Evolutionary conservation across 2,888 invertebrate species (phyloP).

Genomic region (Agriotes lineatus): DNA sequence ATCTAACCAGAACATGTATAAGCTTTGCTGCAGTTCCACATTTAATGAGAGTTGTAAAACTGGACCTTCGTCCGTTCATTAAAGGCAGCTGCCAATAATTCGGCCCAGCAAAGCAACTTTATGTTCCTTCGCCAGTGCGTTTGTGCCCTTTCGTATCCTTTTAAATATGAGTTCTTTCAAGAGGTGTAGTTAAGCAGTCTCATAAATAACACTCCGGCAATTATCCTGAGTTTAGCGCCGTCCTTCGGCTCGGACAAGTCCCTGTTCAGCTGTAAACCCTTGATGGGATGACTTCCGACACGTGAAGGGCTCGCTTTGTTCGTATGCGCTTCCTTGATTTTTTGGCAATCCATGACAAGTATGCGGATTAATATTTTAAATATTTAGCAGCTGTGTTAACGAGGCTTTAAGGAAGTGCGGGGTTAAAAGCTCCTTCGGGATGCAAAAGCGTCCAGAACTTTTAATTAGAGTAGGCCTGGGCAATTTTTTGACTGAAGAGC

Average conservation of each 20-base stretch:
- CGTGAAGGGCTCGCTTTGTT: too few species aligned
- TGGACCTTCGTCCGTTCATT: background rate
- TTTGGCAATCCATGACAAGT: too few species aligned
- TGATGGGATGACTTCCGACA: slow-evolving; percentile 5
- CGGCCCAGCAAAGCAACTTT: background rate
- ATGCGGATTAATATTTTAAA: too few species aligned
- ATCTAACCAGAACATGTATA: too few species aligned
- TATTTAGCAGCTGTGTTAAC: too few species aligned
- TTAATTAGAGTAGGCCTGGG: too few species aligned
- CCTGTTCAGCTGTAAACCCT: slow-evolving; percentile 11
- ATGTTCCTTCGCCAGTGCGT: background rate
- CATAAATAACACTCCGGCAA: slow-evolving; percentile 17
- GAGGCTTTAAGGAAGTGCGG: too few species aligned
- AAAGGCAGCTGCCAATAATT: background rate
- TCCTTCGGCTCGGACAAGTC: slow-evolving; percentile 8
- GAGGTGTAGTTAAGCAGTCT: slow-evolving; percentile 6
- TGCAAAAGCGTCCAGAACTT: too few species aligned
- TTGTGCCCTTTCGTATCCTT: background rate
- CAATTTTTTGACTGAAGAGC: too few species aligned
- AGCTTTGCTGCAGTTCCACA: background rate
- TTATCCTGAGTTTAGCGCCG: slow-evolving; percentile 6
- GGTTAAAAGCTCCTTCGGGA: too few species aligned
- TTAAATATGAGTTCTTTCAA: slow-evolving; percentile 14
- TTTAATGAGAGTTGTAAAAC: background rate
- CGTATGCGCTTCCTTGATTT: too few species aligned